These are phyloP conservation scores for Ormyrus rosae DNA, from an alignment of 2,888 invertebrate genomes.

Conservation along the genomic window DNA sequence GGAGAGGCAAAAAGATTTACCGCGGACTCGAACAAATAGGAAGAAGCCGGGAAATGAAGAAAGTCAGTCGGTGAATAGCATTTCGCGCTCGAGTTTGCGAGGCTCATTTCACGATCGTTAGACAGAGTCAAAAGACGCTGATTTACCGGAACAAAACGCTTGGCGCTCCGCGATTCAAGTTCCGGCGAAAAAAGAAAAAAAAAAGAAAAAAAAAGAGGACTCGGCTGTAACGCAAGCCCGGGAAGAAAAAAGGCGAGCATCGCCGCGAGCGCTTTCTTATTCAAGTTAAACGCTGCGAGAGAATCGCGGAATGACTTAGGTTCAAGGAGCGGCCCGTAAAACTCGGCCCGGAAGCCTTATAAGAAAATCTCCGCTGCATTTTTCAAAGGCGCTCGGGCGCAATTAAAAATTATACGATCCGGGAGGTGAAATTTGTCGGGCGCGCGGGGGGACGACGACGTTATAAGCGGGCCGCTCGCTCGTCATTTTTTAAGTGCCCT, in stretches of 20 bases:
- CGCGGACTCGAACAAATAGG: too few species aligned
- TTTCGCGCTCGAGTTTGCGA: constrained; percentile 12
- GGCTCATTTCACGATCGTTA: constrained; percentile 48
- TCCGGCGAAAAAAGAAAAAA: neutral
- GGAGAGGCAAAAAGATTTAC: too few species aligned
- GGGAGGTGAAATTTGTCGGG: constrained; percentile 26
- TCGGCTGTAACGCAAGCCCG: neutral
- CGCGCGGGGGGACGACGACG: neutral
- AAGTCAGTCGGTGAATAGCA: neutral
- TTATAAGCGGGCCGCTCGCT: neutral
- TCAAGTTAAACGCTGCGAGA: constrained; percentile 56
- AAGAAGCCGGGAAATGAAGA: too few species aligned
- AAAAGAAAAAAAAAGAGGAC: neutral
- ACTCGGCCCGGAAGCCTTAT: constrained; percentile 27
- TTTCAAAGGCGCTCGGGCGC: constrained; percentile 48
- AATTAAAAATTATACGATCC: constrained; percentile 55
- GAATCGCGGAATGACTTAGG: constrained; percentile 57
- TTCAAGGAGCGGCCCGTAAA: constrained; percentile 46
- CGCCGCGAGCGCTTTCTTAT: constrained; percentile 40
- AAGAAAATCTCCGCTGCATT: constrained; percentile 40
- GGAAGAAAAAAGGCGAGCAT: neutral
- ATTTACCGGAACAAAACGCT: constrained; percentile 52
- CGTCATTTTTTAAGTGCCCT: constrained; percentile 43
- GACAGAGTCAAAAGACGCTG: constrained; percentile 48
- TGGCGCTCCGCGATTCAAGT: neutral